Percentiles rank a stretch among this genome's conserved stretches.
These are phyloP conservation scores for Diphyllodes magnificus DNA, from an alignment of 2,113 vertebrate genomes.

Conservation along the genomic window DNA sequence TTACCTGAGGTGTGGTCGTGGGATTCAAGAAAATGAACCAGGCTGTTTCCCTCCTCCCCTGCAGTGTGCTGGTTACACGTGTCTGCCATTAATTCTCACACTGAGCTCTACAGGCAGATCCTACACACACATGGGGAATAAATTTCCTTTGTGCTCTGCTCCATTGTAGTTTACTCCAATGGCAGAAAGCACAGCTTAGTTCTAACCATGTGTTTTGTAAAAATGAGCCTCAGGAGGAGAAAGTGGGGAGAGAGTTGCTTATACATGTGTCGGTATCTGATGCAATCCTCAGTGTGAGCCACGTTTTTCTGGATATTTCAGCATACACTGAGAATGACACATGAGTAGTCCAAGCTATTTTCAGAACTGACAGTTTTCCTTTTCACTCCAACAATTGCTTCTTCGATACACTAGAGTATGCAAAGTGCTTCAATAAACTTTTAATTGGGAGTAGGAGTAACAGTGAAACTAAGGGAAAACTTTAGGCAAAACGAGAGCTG, in stretches of 20 bases:
- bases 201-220: background rate
- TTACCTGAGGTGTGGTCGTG: background rate
- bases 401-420: constrained; percentile 18
- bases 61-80: background rate
- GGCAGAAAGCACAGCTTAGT: background rate
- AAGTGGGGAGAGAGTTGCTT: background rate
- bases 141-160: background rate
- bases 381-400: constrained; percentile 35
- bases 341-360: constrained; percentile 43
- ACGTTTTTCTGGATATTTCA: constrained; percentile 41
- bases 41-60: background rate
- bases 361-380: constrained; percentile 48
- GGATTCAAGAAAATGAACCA: background rate
- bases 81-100: background rate
- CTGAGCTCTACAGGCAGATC: background rate
- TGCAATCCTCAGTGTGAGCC: constrained; percentile 5
- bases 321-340: constrained; percentile 6
- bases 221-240: background rate
- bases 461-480: background rate
- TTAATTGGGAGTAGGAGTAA: constrained; percentile 21
- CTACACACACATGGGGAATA: background rate
- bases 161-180: background rate
- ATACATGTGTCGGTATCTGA: background rate
- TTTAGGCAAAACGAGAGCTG: background rate
- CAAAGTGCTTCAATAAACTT: constrained; percentile 41